A percentile compares a stretch with the other conserved stretches of the same genome.
phyloP scores from a whole-genome alignment of 2,113 vertebrate genomes.

The Variabilichromis moorii region DNA sequence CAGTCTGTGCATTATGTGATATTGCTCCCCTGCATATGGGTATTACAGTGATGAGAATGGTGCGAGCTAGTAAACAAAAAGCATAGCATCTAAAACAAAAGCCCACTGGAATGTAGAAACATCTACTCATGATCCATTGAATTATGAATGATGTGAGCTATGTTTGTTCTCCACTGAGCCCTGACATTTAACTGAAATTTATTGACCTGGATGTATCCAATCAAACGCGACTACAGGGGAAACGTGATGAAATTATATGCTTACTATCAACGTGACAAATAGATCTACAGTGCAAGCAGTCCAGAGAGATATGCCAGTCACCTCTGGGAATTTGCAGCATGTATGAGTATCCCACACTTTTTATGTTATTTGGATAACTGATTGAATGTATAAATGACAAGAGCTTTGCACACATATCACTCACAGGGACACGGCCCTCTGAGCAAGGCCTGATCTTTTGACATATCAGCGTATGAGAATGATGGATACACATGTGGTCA shows the following conservation, averaged over 20 bases:
- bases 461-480: slow-evolving; percentile 18
- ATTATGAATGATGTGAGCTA: slow-evolving; percentile 11
- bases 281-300: background rate
- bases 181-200: slow-evolving; percentile 29
- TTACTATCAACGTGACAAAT: slow-evolving; percentile 2
- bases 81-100: background rate
- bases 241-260: slow-evolving; percentile 16
- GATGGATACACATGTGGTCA: slow-evolving; percentile 51
- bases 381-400: slow-evolving; percentile 40
- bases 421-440: background rate
- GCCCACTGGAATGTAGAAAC: slow-evolving; percentile 2
- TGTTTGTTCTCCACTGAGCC: background rate
- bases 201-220: slow-evolving; percentile 3
- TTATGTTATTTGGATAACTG: slow-evolving; percentile 44
- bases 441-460: slow-evolving; percentile 26
- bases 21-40: slow-evolving; percentile 39
- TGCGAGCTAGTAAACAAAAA: slow-evolving; percentile 28
- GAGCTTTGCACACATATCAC: slow-evolving; percentile 27
- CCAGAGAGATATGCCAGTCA: background rate
- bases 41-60: slow-evolving; percentile 25
- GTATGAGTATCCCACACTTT: background rate
- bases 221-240: background rate
- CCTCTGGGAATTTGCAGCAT: background rate
- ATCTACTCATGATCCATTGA: background rate
- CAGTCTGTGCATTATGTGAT: slow-evolving; percentile 30